phyloP scores from a whole-genome alignment of 2,797 vertebrate species.

The Sternotherus odoratus region DNA sequence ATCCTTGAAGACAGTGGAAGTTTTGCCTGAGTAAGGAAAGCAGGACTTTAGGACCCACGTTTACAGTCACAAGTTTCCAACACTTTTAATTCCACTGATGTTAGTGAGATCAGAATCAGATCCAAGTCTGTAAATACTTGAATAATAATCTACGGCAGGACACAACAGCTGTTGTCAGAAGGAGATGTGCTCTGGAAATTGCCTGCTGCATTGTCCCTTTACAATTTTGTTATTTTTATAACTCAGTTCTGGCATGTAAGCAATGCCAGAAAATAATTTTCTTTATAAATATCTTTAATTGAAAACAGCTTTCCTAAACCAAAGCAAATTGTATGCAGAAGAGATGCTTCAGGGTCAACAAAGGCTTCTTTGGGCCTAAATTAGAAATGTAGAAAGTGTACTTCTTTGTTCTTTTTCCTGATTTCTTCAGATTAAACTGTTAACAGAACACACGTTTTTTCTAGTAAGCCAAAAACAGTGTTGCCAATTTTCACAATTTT shows the following conservation, averaged over 20 bases:
- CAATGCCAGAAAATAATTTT: conserved; percentile 68
- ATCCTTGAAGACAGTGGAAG: neutral
- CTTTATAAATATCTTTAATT: conserved; percentile 74
- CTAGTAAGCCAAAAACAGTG: neutral
- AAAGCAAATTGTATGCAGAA: conserved; percentile 63
- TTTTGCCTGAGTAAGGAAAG: neutral
- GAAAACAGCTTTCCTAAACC: conserved; percentile 75
- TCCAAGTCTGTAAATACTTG: conserved; percentile 48
- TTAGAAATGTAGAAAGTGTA: conserved; percentile 62
- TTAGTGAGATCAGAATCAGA: neutral
- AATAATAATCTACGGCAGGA: conserved; percentile 58
- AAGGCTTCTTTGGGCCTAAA: conserved; percentile 66
- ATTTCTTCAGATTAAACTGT: conserved; percentile 55
- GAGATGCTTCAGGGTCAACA: conserved; percentile 70
- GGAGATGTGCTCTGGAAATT: conserved; percentile 52
- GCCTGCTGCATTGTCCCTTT: neutral
- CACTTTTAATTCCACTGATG: neutral
- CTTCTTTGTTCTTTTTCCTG: conserved; percentile 43
- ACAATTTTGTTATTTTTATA: conserved; percentile 61
- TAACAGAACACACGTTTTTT: neutral
- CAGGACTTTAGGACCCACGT: neutral
- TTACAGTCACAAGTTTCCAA: neutral
- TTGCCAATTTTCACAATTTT: neutral
- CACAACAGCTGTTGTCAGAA: conserved; percentile 60
- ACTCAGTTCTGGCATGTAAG: conserved; percentile 59